A percentile compares a stretch with the other conserved stretches of the same genome.
Conservation (phyloP, 2,113 vertebrate species). For the Pungitius pungitius region DNA sequence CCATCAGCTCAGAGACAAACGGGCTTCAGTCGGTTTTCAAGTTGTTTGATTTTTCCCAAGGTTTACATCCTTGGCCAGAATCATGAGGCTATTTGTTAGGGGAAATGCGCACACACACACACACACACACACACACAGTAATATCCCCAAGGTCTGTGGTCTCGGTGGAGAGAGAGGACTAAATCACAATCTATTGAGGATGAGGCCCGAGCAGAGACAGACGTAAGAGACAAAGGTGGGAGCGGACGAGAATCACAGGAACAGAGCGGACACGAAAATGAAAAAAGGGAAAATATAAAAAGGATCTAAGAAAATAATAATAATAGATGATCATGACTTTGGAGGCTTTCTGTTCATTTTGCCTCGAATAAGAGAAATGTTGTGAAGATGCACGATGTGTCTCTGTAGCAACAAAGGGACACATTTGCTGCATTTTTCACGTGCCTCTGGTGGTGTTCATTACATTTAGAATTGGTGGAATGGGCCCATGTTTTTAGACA, state of each 20-base stretch:
- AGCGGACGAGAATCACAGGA: background rate
- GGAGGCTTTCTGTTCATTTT: background rate
- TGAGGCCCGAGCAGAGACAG: conserved; percentile 13
- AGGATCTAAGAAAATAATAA: background rate
- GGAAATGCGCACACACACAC: conserved; percentile 7
- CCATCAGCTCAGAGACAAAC: background rate
- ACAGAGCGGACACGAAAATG: background rate
- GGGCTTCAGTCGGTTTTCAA: conserved; percentile 12
- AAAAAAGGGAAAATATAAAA: background rate
- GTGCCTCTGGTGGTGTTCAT: background rate
- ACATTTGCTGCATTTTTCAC: background rate
- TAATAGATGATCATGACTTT: conserved; percentile 1
- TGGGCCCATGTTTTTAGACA: background rate
- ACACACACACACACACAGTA: conserved; percentile 14
- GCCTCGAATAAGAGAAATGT: background rate
- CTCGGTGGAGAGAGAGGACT: conserved; percentile 36
- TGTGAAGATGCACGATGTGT: background rate
- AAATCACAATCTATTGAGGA: conserved; percentile 37
- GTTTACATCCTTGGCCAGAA: conserved; percentile 7
- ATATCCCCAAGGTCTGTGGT: conserved; percentile 51
- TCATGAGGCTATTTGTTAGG: background rate
- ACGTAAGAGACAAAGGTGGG: background rate
- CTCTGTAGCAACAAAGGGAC: background rate
- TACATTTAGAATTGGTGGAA: background rate
- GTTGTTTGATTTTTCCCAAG: background rate